These are phyloP conservation scores for Mus spicilegus DNA, from an alignment of 2,113 vertebrate species.

Conservation along the genomic window DNA sequence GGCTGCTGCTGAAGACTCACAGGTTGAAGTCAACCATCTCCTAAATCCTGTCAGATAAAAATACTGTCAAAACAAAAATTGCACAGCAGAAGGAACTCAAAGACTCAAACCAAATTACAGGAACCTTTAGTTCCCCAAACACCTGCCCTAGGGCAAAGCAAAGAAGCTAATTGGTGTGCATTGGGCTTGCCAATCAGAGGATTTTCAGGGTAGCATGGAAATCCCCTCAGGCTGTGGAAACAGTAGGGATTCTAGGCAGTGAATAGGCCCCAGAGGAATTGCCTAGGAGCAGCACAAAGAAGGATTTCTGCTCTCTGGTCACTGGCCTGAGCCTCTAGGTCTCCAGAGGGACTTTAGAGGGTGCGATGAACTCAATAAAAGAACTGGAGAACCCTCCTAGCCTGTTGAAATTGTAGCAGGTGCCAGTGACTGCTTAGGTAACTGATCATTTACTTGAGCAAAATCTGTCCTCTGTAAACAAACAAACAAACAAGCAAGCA, in stretches of 20 bases:
- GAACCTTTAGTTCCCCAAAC: slow-evolving; percentile 24
- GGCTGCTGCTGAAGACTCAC: background rate
- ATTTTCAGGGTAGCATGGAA: slow-evolving; percentile 41
- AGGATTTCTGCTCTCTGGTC: background rate
- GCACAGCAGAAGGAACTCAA: slow-evolving; percentile 6
- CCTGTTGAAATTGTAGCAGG: background rate
- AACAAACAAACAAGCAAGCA: no score
- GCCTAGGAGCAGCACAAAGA: slow-evolving; percentile 14
- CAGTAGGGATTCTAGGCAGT: slow-evolving; percentile 9
- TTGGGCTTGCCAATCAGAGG: slow-evolving; percentile 44
- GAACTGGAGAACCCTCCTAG: background rate
- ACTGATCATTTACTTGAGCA: background rate
- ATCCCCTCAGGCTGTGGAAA: background rate
- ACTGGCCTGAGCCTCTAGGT: background rate
- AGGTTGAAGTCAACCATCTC: background rate
- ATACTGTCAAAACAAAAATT: background rate
- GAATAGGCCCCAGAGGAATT: background rate
- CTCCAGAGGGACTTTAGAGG: background rate
- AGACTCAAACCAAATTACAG: background rate
- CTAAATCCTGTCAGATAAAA: background rate
- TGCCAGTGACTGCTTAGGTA: background rate
- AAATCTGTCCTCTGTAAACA: background rate
- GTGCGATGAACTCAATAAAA: background rate
- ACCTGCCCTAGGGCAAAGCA: slow-evolving; percentile 61
- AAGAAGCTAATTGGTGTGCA: slow-evolving; percentile 48